These are phyloP conservation scores for Eupsilia transversa DNA, from an alignment of 2,888 invertebrate genomes.

Conservation along the genomic window DNA sequence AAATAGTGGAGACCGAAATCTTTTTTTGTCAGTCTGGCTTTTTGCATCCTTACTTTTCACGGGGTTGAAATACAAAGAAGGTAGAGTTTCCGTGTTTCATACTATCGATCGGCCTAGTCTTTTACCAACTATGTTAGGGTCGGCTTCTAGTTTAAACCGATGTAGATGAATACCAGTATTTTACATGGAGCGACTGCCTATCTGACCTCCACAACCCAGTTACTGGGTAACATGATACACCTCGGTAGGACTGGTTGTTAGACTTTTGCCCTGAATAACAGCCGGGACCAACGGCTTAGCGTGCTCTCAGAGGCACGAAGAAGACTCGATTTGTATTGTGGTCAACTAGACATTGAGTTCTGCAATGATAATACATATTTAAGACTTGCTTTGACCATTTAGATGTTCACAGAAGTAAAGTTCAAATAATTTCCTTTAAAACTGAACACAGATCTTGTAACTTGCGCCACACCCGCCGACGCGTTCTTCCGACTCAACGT, in stretches of 20 bases:
- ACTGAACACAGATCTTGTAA: slow-evolving; percentile 33
- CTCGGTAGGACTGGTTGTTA: background rate
- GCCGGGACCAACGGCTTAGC: background rate
- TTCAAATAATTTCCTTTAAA: background rate
- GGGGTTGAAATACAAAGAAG: background rate
- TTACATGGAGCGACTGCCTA: too few species aligned
- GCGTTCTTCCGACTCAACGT: slow-evolving; percentile 66
- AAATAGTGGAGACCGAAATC: background rate
- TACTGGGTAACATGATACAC: background rate
- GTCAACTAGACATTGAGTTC: background rate
- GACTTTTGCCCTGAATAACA: background rate
- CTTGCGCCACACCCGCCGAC: slow-evolving; percentile 67
- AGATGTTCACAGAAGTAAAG: background rate
- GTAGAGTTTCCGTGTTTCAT: background rate
- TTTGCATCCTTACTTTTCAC: background rate
- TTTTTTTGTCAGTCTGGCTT: background rate
- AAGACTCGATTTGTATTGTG: background rate
- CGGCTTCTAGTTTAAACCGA: background rate
- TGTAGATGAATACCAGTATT: background rate
- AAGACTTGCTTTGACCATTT: background rate
- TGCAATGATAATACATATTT: background rate
- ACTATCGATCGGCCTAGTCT: background rate
- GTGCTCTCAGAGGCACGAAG: background rate
- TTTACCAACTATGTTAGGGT: background rate
- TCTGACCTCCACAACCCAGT: background rate